Base-by-base conservation (phyloP, 1,140 invertebrate species). In the Lethrus apterus region DNA sequence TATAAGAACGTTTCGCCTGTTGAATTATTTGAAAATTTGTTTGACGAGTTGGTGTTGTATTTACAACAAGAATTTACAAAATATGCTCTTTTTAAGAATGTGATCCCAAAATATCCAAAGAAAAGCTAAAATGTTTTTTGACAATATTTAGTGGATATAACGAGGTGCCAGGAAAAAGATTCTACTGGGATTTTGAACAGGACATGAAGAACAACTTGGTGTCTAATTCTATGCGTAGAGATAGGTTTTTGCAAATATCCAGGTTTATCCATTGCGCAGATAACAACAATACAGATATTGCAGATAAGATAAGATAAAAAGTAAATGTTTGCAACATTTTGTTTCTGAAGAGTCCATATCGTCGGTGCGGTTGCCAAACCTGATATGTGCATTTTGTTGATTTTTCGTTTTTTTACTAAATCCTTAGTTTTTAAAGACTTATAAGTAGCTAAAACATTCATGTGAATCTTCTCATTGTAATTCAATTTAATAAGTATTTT, bases 141-240 rank as follows among this genome's bases (percentile, higher is more conserved):
- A 57, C 54, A 33, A 55, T 64, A 46, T 50, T 63, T 29, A 48
- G 55, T 33, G 62, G 60, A 26, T 65, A 65, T 44, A 58, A 64
- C 48, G 42, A 54, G 48, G 44, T 60, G 29, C 60, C 59, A 31
- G 38, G 43, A 34, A 43, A 40, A 36, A 44, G 15, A 29, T 13
- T 23, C 5, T 44, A 46, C 13, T 41, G 26, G 33, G 38, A 48
- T 26, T n/a, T n/a, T 11, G 23, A 34, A 14, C 26, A 44, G n/a
- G 44, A 50, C 41, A 26, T 38, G n/a, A 41, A 24, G 34, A 55
- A 48, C 42, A 44, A 32, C 11, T 36, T 47, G 33, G 20, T 52
- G 17, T 18, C 49, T 41, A 32, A 40, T 11, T 20, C 33, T 26
- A 45, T 44, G 45, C 15, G 48, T 20, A 19, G 38, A 20, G 45